A percentile compares a stretch with the other conserved stretches of the same genome.
Conservation (phyloP, 2,797 vertebrate genomes). For the Buceros bicornis region DNA sequence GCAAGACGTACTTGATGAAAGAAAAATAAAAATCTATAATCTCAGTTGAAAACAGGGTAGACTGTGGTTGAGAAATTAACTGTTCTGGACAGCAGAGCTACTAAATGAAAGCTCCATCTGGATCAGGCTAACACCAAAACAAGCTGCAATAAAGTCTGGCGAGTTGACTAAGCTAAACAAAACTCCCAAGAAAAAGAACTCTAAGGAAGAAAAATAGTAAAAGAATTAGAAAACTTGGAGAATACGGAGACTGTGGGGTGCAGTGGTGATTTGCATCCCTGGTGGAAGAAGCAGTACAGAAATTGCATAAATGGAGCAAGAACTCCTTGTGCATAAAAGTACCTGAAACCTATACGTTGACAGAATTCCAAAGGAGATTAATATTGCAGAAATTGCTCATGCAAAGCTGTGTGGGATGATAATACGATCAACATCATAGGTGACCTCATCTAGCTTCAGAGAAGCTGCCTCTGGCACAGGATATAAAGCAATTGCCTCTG, state of each 20-base stretch:
- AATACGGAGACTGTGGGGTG: neutral
- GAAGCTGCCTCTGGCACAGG: neutral
- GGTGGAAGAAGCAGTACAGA: neutral
- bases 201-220: neutral
- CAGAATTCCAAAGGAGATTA: neutral
- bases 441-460: constrained; percentile 31
- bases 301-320: neutral
- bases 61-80: neutral
- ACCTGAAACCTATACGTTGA: neutral
- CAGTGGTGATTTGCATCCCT: neutral
- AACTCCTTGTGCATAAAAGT: neutral
- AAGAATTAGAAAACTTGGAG: neutral
- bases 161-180: neutral
- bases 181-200: neutral
- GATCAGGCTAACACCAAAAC: constrained; percentile 33
- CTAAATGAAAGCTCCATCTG: constrained; percentile 38
- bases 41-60: neutral
- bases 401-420: constrained; percentile 31
- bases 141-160: constrained; percentile 21
- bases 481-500: constrained; percentile 21
- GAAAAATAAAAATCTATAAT: neutral
- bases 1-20: neutral
- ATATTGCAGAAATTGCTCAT: neutral
- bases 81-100: neutral
- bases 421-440: neutral